These are phyloP conservation scores for Agrochola litura DNA, from an alignment of 2,888 invertebrate species.

Conservation along the genomic window DNA sequence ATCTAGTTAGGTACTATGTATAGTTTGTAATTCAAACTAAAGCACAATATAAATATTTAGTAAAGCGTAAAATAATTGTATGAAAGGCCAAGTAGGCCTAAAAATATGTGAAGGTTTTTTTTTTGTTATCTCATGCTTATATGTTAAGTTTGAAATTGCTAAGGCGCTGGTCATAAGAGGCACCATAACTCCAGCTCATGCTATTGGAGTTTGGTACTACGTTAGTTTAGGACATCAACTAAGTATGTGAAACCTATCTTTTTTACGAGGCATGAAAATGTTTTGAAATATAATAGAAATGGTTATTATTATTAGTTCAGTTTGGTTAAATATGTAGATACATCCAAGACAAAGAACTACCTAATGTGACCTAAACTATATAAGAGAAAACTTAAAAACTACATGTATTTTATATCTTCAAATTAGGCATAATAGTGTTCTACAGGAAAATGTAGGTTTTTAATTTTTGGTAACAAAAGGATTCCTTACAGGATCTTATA, in stretches of 20 bases:
- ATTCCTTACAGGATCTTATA: conserved; percentile 20
- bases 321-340: not conserved
- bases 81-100: conserved; percentile 11
- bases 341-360: not conserved
- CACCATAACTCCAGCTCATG: not conserved
- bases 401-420: not conserved
- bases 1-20: not conserved
- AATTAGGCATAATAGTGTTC: not conserved
- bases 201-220: conserved; percentile 4
- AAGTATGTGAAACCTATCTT: not conserved
- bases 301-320: not conserved
- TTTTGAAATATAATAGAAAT: conserved; percentile 1
- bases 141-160: not conserved
- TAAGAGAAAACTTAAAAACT: conserved; percentile 1
- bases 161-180: conserved; percentile 3
- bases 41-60: conserved; percentile 6
- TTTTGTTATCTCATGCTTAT: not conserved
- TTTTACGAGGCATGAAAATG: conserved; percentile 3
- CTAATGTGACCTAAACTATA: not conserved
- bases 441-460: not conserved
- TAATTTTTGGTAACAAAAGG: not conserved
- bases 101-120: not conserved
- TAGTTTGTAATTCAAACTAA: conserved; percentile 15
- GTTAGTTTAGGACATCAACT: not conserved
- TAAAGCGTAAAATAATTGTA: not conserved